phyloP scores from a whole-genome alignment of 2,797 vertebrate species.

The Luscinia luscinia region DNA sequence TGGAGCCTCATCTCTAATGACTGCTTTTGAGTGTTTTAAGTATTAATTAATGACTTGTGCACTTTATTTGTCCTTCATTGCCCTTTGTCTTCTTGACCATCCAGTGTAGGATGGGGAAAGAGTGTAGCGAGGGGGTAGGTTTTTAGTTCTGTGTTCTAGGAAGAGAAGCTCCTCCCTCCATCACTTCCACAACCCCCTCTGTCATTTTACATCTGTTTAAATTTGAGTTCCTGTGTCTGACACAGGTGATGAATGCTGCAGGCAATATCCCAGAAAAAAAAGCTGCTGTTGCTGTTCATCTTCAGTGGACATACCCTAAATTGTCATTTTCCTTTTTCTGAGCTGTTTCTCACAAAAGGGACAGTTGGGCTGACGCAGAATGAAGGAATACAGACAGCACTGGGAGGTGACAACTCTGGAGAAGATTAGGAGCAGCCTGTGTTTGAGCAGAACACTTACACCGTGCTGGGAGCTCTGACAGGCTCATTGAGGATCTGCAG shows the following conservation, averaged over 20 bases:
- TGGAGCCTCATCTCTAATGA: background rate
- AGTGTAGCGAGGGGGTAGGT: background rate
- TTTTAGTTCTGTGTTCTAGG: background rate
- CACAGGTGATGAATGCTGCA: background rate
- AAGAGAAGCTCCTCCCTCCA: background rate
- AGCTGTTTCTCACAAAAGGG: background rate
- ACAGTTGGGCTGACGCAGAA: background rate
- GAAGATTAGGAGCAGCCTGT: background rate
- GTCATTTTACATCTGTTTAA: background rate
- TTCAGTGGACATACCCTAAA: background rate
- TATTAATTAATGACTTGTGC: background rate
- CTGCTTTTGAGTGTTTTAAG: background rate
- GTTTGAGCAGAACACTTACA: background rate
- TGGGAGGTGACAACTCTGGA: background rate
- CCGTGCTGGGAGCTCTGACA: background rate
- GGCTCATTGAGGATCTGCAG: background rate
- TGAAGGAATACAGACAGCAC: background rate
- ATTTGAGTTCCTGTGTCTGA: background rate
- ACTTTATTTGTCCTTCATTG: background rate
- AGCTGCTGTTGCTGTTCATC: background rate
- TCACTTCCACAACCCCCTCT: background rate
- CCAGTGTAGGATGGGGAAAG: fast-evolving
- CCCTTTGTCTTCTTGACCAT: background rate
- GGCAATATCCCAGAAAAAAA: background rate
- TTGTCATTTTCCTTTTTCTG: background rate